Percentiles rank a stretch among this genome's conserved stretches.
phyloP scores from a whole-genome alignment of 2,888 invertebrate genomes.

The Caenorhabditis sulstoni region DNA sequence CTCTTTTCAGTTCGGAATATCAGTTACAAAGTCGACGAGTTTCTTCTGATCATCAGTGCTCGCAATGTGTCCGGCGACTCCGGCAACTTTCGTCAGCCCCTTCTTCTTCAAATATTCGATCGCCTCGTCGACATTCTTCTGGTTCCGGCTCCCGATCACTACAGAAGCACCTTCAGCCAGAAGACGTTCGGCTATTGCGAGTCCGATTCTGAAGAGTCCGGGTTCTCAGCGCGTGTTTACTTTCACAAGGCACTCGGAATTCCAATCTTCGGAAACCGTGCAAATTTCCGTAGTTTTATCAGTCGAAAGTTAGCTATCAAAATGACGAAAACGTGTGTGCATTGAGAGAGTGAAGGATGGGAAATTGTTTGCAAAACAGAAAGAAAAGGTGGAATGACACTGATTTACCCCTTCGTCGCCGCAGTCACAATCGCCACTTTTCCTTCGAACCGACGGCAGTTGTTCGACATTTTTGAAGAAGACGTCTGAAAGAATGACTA shows the following conservation, averaged over 20 bases:
- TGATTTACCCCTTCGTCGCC: constrained; percentile 74
- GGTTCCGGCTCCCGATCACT: constrained; percentile 92
- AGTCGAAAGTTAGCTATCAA: neutral
- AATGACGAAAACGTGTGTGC: neutral
- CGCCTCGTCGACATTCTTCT: constrained; percentile 87
- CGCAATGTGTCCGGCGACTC: constrained; percentile 92
- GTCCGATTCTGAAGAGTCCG: constrained; percentile 87
- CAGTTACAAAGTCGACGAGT: constrained; percentile 83
- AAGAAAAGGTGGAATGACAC: constrained; percentile 13
- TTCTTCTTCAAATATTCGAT: constrained; percentile 84
- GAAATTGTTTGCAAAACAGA: neutral
- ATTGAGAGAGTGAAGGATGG: neutral
- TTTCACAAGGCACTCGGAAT: too few relatives aligned
- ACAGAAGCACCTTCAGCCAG: constrained; percentile 93
- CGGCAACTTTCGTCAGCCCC: constrained; percentile 85
- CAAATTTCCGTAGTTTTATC: constrained; percentile 16
- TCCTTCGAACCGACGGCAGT: constrained; percentile 73
- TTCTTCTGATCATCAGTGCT: constrained; percentile 88
- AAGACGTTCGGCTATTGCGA: constrained; percentile 90
- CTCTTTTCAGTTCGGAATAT: neutral
- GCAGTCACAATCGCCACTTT: constrained; percentile 79
- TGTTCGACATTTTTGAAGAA: constrained; percentile 32
- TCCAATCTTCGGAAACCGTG: too few relatives aligned
- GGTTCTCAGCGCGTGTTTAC: too few relatives aligned
- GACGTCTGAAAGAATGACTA: constrained; percentile 2